Evolutionary conservation across 2,797 vertebrate genomes (phyloP).

Genomic region (Poliocrania exsul): DNA sequence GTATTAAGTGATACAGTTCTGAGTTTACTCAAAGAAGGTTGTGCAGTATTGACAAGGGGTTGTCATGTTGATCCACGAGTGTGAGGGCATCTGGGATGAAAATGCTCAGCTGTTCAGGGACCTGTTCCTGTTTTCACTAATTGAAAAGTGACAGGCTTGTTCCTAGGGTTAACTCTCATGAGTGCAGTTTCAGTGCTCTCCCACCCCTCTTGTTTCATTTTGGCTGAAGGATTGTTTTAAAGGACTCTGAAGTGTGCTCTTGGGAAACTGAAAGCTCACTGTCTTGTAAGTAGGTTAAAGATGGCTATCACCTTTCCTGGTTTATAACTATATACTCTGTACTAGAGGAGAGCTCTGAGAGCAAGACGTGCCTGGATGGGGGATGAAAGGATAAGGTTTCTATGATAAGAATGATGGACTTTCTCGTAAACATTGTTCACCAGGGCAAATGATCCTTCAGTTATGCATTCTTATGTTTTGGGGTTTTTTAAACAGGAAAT

Average conservation of each 20-base stretch:
- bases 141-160: neutral
- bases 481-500: neutral
- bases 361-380: neutral
- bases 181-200: neutral
- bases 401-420: neutral
- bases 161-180: neutral
- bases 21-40: neutral
- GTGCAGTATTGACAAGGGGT: neutral
- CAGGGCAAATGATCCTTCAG: neutral
- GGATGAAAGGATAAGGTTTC: neutral
- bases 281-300: neutral
- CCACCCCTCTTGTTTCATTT: neutral
- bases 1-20: neutral
- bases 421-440: neutral
- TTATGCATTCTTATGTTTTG: neutral
- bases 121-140: neutral
- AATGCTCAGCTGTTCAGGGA: neutral
- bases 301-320: neutral
- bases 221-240: neutral
- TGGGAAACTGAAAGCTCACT: neutral
- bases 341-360: neutral
- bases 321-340: neutral
- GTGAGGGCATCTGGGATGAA: neutral
- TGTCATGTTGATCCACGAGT: neutral
- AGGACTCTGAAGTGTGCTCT: neutral